phyloP scores from a whole-genome alignment of 1,140 invertebrate species.

The Eumeta japonica region DNA sequence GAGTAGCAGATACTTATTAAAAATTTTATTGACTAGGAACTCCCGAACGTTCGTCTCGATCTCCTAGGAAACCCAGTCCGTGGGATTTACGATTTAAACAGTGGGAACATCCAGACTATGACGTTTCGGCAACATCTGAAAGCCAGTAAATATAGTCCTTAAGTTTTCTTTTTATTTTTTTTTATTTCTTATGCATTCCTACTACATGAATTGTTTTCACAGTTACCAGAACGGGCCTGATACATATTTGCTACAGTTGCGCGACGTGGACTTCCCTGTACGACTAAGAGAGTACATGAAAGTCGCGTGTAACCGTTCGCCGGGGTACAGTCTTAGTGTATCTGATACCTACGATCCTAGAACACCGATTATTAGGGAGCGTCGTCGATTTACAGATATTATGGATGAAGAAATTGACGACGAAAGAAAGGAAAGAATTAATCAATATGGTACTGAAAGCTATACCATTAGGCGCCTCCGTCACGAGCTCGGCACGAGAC shows the following conservation, averaged over 20 bases:
- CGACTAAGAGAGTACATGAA: conserved; percentile 91
- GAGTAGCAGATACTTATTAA: background rate
- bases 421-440: conserved; percentile 78
- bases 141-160: conserved; percentile 72
- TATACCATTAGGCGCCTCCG: conserved; percentile 71
- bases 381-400: conserved; percentile 87
- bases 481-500: conserved; percentile 76
- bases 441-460: conserved; percentile 72
- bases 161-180: background rate
- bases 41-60: conserved; percentile 58
- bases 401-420: conserved; percentile 97
- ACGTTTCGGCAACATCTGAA: conserved; percentile 78
- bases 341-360: conserved; percentile 74
- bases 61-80: conserved; percentile 53
- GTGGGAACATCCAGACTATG: conserved; percentile 79
- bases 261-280: conserved; percentile 90
- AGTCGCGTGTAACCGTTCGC: conserved; percentile 74
- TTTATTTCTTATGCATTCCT: background rate
- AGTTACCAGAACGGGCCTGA: conserved; percentile 95
- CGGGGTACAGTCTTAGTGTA: conserved; percentile 64
- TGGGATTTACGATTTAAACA: conserved; percentile 71
- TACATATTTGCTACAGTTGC: conserved; percentile 88
- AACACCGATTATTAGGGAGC: conserved; percentile 84
- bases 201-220: conserved; percentile 1
- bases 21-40: conserved; percentile 35